phyloP scores from a whole-genome alignment of 2,797 vertebrate species.

The Austrolebias charrua region DNA sequence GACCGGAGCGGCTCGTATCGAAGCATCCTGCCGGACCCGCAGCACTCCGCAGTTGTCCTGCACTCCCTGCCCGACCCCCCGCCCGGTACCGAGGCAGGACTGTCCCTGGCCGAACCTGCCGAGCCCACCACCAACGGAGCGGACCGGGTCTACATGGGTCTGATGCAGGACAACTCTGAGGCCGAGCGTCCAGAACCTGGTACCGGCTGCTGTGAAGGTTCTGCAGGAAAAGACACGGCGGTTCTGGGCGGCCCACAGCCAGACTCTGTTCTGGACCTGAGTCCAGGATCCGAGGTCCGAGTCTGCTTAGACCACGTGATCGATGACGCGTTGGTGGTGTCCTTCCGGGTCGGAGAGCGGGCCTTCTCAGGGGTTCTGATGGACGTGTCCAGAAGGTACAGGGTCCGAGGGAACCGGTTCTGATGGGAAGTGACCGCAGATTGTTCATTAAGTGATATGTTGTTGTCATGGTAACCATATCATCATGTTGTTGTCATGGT shows the following conservation, averaged over 20 bases:
- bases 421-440: background rate
- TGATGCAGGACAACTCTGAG: constrained; percentile 45
- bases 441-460: too few relatives aligned
- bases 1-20: constrained; percentile 70
- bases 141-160: constrained; percentile 44
- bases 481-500: too few relatives aligned
- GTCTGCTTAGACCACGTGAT: constrained; percentile 96
- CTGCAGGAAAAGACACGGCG: constrained; percentile 6
- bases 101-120: constrained; percentile 67
- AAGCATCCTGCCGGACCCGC: constrained; percentile 59
- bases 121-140: constrained; percentile 62
- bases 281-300: constrained; percentile 90
- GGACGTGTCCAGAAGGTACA: constrained; percentile 93
- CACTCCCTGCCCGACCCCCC: constrained; percentile 70
- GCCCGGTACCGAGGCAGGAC: constrained; percentile 63
- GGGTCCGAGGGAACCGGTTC: background rate
- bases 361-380: constrained; percentile 96
- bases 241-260: constrained; percentile 10
- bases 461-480: too few relatives aligned
- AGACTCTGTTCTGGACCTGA: constrained; percentile 71
- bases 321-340: constrained; percentile 96
- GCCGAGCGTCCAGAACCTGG: constrained; percentile 24
- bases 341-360: constrained; percentile 91
- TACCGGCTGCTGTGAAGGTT: constrained; percentile 22
- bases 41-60: constrained; percentile 71